A percentile compares a stretch with the other conserved stretches of the same genome.
phyloP scores from a whole-genome alignment of 2,113 vertebrate species.

The Chionomys nivalis region DNA sequence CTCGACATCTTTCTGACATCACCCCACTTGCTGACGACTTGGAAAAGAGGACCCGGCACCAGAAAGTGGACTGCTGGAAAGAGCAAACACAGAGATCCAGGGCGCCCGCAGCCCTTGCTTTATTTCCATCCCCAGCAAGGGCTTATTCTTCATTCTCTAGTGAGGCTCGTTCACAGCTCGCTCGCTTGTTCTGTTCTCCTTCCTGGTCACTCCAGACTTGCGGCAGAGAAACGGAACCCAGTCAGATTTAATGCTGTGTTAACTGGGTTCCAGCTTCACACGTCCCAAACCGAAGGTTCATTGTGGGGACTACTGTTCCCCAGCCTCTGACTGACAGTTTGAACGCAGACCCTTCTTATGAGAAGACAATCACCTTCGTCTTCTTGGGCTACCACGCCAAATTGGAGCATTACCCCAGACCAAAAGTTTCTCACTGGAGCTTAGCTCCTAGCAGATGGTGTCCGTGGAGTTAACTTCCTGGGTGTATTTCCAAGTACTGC shows the following conservation, averaged over 20 bases:
- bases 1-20: neutral
- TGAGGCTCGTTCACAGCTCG: too few relatives aligned
- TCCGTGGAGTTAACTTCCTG: constrained; percentile 27
- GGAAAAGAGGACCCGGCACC: neutral
- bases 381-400: neutral
- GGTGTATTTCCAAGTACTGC: constrained; percentile 29
- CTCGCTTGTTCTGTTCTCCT: neutral
- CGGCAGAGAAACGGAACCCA: neutral
- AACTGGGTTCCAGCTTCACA: neutral
- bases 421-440: neutral
- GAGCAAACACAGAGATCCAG: neutral
- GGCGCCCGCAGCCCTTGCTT: neutral
- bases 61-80: neutral
- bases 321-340: neutral
- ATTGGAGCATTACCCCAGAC: neutral
- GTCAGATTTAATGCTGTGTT: neutral
- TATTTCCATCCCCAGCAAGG: neutral
- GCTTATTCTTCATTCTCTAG: neutral
- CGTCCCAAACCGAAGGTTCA: neutral
- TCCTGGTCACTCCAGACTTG: neutral
- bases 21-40: neutral
- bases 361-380: neutral
- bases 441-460: neutral
- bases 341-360: neutral
- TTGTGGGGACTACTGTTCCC: neutral